Evolutionary conservation across 1,140 invertebrate species (phyloP).

Genomic region (Maconellicoccus hirsutus): DNA sequence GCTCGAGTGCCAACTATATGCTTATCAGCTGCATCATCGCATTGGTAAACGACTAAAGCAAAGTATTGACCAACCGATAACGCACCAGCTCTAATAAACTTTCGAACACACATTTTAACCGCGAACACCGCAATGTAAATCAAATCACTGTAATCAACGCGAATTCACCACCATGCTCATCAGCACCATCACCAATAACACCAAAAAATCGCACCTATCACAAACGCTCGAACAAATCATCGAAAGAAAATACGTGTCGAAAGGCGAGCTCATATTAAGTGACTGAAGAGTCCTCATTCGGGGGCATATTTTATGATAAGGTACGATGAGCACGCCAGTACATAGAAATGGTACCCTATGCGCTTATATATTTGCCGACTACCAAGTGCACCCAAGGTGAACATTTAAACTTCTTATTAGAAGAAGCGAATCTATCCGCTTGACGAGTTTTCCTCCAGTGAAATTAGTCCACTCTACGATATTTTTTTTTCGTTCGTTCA

Average conservation of each 20-base stretch:
- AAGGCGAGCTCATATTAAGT: neutral
- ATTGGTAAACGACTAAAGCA: too few species aligned
- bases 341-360: conserved; percentile 8
- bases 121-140: too few species aligned
- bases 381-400: conserved; percentile 15
- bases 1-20: too few species aligned
- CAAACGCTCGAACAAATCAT: neutral
- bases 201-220: neutral
- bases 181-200: neutral
- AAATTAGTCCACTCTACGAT: neutral
- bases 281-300: conserved; percentile 3
- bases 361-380: neutral
- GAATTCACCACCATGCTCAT: neutral
- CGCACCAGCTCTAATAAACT: too few species aligned
- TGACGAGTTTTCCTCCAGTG: conserved; percentile 2
- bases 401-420: conserved; percentile 17
- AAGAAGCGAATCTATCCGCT: neutral
- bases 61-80: too few species aligned
- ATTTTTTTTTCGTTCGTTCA: neutral
- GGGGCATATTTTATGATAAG: conserved; percentile 16
- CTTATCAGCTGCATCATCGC: too few species aligned
- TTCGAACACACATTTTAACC: too few species aligned
- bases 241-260: conserved; percentile 5
- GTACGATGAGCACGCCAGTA: conserved; percentile 18
- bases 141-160: too few species aligned